These are phyloP conservation scores for Apistogramma diplotaenia DNA, from an alignment of 2,113 vertebrate species.

Conservation along the genomic window DNA sequence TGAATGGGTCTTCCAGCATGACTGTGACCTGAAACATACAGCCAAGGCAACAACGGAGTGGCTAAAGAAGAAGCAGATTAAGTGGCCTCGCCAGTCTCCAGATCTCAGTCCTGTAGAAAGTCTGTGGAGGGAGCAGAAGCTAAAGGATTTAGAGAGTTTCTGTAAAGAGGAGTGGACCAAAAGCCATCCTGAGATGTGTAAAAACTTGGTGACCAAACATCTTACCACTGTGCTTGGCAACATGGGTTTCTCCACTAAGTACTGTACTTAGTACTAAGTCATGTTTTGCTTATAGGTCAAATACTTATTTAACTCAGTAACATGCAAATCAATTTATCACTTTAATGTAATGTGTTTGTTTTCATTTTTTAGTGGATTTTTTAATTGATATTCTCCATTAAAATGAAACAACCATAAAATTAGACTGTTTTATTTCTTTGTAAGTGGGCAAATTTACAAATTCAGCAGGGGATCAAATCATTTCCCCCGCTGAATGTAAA, in stretches of 20 bases:
- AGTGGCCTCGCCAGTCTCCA: no score
- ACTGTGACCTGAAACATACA: no score
- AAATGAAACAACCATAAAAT: not conserved
- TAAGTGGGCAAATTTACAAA: not conserved
- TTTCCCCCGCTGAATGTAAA: not conserved
- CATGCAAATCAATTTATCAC: not conserved
- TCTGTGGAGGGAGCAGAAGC: no score
- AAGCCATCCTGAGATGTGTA: no score
- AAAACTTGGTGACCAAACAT: no score
- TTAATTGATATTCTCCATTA: not conserved
- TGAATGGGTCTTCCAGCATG: no score
- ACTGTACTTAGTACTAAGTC: not conserved
- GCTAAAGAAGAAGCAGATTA: no score
- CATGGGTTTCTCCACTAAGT: not conserved
- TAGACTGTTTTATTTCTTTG: not conserved
- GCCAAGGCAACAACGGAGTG: no score
- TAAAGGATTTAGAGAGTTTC: no score
- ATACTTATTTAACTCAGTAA: not conserved
- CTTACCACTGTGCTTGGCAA: no score
- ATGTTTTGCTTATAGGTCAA: not conserved
- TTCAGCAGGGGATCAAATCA: not conserved
- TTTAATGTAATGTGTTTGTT: not conserved
- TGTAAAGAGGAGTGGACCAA: no score
- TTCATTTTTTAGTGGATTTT: not conserved
- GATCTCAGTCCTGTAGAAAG: no score